Conservation (phyloP, 2,888 invertebrate genomes). For the Noctua janthina region DNA sequence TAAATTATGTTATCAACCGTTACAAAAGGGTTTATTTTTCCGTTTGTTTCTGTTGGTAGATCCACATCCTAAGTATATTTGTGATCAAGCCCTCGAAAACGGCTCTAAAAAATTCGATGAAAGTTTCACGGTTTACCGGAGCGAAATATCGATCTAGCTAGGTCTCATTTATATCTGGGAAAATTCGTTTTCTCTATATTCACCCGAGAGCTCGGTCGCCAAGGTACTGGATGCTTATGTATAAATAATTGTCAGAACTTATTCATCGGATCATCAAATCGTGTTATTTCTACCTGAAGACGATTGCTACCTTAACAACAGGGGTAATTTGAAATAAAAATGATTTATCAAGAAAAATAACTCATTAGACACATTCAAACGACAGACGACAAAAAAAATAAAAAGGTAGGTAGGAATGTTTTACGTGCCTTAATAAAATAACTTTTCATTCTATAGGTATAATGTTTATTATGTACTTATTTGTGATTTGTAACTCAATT, state of each 20-base stretch:
- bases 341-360: constrained; percentile 14
- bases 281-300: neutral
- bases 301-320: neutral
- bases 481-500: constrained; percentile 42
- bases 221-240: neutral
- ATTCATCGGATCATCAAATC: no score
- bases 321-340: neutral
- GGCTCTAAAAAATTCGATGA: neutral
- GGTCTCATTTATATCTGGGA: neutral
- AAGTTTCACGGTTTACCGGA: neutral
- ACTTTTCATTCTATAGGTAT: neutral
- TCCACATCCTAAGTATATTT: no score
- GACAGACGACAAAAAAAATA: neutral
- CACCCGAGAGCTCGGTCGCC: no score
- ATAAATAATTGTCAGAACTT: neutral
- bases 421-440: constrained; percentile 7
- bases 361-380: constrained; percentile 10
- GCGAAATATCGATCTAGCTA: neutral
- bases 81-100: no score
- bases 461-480: neutral
- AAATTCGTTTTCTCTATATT: neutral
- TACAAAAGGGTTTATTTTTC: no score
- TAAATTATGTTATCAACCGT: no score
- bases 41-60: no score
- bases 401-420: neutral